A percentile compares a stretch with the other conserved stretches of the same genome.
Conservation (phyloP, 2,797 vertebrate genomes). For the Sebastes vulpes region DNA sequence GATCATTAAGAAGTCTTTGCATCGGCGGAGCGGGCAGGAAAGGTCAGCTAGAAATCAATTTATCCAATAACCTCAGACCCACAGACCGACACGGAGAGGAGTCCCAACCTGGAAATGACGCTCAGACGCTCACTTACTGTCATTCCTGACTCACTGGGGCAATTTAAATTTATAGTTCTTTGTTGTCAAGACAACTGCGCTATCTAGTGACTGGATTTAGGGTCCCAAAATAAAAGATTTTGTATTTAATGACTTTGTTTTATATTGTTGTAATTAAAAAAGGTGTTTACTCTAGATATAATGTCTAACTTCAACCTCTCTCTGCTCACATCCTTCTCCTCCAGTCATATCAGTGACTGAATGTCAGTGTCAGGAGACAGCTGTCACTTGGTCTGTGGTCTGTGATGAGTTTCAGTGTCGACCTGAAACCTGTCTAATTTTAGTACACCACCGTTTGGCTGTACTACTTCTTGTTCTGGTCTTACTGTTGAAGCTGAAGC, state of each 20-base stretch:
- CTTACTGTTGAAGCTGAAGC: neutral
- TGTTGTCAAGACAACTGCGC: neutral
- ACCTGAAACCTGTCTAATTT: neutral
- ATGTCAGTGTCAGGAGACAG: conserved; percentile 22
- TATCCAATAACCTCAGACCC: conserved; percentile 65
- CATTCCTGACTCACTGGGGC: conserved; percentile 13
- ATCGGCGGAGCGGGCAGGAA: conserved; percentile 58
- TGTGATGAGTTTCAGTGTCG: conserved; percentile 21
- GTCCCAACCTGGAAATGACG: conserved; percentile 51
- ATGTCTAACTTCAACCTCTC: neutral
- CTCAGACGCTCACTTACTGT: neutral
- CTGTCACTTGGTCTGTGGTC: conserved; percentile 8
- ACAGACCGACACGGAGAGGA: conserved; percentile 12
- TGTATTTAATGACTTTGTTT: neutral
- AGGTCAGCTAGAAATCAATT: conserved; percentile 80
- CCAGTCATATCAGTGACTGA: neutral
- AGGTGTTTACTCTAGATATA: neutral
- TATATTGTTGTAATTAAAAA: neutral
- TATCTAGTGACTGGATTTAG: neutral
- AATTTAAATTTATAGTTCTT: neutral
- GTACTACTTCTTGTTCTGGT: neutral
- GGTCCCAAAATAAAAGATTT: neutral
- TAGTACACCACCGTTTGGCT: neutral
- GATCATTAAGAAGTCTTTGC: conserved; percentile 78
- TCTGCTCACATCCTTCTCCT: conserved; percentile 1